Evolutionary conservation across 2,113 vertebrate genomes (phyloP).

Genomic region (Donacobius atricapilla): DNA sequence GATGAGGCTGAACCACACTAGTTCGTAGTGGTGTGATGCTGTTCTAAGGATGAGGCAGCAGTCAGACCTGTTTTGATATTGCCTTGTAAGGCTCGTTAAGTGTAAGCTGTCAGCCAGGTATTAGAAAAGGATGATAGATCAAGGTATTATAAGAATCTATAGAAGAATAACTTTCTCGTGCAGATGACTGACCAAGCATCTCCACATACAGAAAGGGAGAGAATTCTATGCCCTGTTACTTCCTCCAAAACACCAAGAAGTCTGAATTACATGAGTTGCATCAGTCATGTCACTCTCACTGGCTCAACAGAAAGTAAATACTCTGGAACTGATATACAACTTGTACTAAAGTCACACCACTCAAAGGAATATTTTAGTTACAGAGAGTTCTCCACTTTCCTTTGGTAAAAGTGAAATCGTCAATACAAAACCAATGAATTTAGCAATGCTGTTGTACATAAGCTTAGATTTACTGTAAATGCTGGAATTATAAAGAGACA

Average conservation of each 20-base stretch:
- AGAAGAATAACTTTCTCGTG: neutral
- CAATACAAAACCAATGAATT: neutral
- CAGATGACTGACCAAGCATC: neutral
- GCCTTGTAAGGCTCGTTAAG: neutral
- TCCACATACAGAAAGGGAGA: neutral
- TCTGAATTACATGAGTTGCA: neutral
- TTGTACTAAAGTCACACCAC: neutral
- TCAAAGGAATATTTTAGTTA: neutral
- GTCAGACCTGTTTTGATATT: neutral
- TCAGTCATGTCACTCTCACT: neutral
- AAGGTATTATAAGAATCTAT: neutral
- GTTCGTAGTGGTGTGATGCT: neutral
- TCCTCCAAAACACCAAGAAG: neutral
- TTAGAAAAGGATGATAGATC: neutral
- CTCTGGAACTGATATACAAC: neutral
- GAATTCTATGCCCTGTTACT: neutral
- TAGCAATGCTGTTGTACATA: neutral
- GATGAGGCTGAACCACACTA: accelerated
- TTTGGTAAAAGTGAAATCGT: neutral
- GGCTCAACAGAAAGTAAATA: neutral
- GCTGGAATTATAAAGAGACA: neutral
- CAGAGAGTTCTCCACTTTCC: neutral
- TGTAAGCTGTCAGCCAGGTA: neutral
- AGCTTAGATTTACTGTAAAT: neutral
- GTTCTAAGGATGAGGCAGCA: neutral